Evolutionary conservation across 2,888 invertebrate genomes (phyloP), one percentile per base, ranked within the genome.

Genomic region (Panopea generosa): DNA sequence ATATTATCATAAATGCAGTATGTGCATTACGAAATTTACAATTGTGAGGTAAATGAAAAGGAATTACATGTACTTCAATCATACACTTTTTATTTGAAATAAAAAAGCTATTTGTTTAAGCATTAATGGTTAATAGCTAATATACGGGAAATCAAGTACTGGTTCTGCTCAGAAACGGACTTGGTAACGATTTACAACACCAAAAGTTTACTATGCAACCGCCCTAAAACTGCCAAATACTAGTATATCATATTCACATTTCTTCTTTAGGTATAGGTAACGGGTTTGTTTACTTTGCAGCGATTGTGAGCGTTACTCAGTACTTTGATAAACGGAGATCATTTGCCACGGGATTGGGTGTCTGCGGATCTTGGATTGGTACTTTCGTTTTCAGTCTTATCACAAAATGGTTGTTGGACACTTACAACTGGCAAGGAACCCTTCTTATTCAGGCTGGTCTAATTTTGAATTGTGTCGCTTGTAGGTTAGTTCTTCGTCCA

Each of bases 321-420:
- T 80, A 80, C 49, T 80, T 80, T 43, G 69, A 72, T 14, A 80
- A 69, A n/a, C 43, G 38, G 20, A 65, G 79, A 4, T 59, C 79
- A 9, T 49, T 80, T 43, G 79, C 72, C 11, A 69, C 57, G 14
- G 76, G 76, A 22, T 68, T 80, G 18, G 73, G 63, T 11, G 76
- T 76, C 38, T 63, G 67, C 55, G 79, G 79, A 4, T 66, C 66
- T 47, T 75, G 72, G 16, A 52, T 75, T 14, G 78, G 78, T 2
- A 66, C 78, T 1, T 75, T 79, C 43, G 47, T 71, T 26, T 67
- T 75, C 20, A 75, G 71, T 27, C 78, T 71, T 1, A 18, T 79
- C 11, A 50, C 61, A 2, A 67, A 50, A 20, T 9, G 38, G 2
- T 24, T 75, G 3, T 47, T 80, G 7, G 50, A 68, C 18, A 43